Base-by-base conservation (phyloP, 2,113 vertebrate genomes). In the Prochilodus magdalenae region DNA sequence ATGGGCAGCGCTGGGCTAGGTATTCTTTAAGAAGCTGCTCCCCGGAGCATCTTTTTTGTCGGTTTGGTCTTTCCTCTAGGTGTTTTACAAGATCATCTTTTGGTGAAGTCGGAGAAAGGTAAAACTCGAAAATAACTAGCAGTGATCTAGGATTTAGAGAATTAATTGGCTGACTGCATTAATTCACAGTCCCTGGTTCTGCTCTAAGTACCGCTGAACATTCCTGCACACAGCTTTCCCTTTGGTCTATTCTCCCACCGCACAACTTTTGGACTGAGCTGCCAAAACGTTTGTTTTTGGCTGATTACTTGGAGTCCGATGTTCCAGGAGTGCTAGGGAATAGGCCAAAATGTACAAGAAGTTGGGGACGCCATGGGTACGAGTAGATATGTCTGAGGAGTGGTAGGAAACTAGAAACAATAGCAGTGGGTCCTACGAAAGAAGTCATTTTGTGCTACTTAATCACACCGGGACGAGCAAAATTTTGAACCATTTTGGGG, bases 51-150 rank as follows among this genome's bases (percentile, higher is more conserved):
- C 10, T 40, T 63, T 75, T 62, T 33, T n/a, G n/a, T n/a, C n/a
- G n/a, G 22, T 33, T 10, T 40, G 30, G 6, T 5, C 24, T 8
- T 3, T 44, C n/a, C 30, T 67, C 29, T 36, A 30, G 40, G 29
- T 85, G 66, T 76, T 20, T 70, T 49, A 77, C 78, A 66, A 71
- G 30, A 70, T 47, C 15, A 24, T 70, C n/a, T 11, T 14, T 33
- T n/a, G 44, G 57, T 24, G 57, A 11, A 13, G n/a, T 26, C 12
- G 57, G 57, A 60, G 10, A 60, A 26, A 60, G n/a, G 1, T 14
- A 18, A 51, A 18, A 51, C 13, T 3, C 1, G 2, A 51, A 14
- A 51, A 51, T 16, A 1, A 8, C 33, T n/a, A n/a, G n/a, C 33
- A 36, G 33, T 4, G 3, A 6, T 6, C 6, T 44, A 11, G 4